Evolutionary conservation across 2,888 invertebrate species (phyloP), one percentile per base, ranked within the genome.

Genomic region (Phanerotoma sp.): DNA sequence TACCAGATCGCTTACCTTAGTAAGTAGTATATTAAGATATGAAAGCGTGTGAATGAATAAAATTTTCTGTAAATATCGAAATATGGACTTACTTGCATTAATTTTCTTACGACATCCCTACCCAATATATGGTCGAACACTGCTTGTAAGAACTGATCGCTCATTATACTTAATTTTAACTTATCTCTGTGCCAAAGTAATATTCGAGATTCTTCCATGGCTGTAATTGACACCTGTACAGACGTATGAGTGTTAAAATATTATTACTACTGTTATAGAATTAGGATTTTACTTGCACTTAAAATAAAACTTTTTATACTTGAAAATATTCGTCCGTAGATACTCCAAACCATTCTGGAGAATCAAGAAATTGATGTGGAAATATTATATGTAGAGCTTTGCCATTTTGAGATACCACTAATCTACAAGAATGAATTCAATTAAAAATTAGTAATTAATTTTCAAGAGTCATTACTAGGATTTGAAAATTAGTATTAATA

Each of bases 281-380:
- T n/a, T n/a, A n/a, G n/a, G n/a, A n/a, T n/a, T n/a, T n/a, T n/a
- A n/a, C n/a, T n/a, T n/a, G n/a, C n/a, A n/a, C 15, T n/a, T 20
- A 7, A 10, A 46, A 20, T 20, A n/a, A 15, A 46, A 16, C n/a
- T 18, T n/a, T n/a, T 16, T 68, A n/a, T 78, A 89, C 91, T 84
- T 92, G 91, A 78, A 91, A 92, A 75, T 83, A 89, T 74, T 91
- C 91, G 73, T 91, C 90, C 25, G 91, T 90, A 51, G 90, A 89
- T 42, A 91, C 91, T 60, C 91, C 91, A 78, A 92, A 92, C 89
- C 91, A 92, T 80, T 92, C 92, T 47, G 92, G 91, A 61, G 91
- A 91, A 79, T 92, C 92, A 64, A 92, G 84, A 81, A 92, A 92
- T 80, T 92, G 91, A 80, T 90, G 89, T 54, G 88, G 87, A 79